Evolutionary conservation across 2,113 vertebrate species (phyloP).

Genomic region (Cardinalis cardinalis): DNA sequence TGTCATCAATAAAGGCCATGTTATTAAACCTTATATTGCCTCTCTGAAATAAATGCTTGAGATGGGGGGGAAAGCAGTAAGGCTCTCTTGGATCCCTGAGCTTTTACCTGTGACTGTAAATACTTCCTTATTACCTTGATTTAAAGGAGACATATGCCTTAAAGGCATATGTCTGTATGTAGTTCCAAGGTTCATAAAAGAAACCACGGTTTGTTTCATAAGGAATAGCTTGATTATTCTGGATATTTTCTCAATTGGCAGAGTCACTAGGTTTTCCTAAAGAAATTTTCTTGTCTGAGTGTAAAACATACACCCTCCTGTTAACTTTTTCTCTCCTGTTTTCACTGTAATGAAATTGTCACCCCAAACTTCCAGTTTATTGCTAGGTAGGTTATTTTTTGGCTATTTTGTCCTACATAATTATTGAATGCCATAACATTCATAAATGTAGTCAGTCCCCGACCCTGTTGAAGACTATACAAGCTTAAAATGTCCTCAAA

Average conservation of each 20-base stretch:
- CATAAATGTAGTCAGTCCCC: background rate
- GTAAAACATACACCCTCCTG: background rate
- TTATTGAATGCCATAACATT: background rate
- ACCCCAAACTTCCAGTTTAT: background rate
- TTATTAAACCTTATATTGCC: background rate
- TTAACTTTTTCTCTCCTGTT: background rate
- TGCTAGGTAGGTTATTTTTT: background rate
- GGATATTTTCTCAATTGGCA: background rate
- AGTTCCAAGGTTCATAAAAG: background rate
- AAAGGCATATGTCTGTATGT: background rate
- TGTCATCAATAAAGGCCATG: constrained; percentile 45
- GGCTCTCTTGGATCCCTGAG: background rate
- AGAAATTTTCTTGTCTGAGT: background rate
- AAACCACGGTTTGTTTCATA: background rate
- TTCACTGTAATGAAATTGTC: background rate
- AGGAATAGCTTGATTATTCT: background rate
- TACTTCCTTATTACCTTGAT: background rate
- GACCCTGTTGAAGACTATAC: background rate
- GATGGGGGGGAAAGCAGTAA: background rate
- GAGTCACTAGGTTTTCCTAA: background rate
- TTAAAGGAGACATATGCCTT: background rate
- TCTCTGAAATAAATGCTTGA: background rate
- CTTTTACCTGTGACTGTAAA: background rate
- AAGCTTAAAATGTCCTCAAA: background rate
- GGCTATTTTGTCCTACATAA: rapidly evolving